Base-by-base conservation (phyloP, 2,113 vertebrate genomes). In the Onychorhynchus coronatus region DNA sequence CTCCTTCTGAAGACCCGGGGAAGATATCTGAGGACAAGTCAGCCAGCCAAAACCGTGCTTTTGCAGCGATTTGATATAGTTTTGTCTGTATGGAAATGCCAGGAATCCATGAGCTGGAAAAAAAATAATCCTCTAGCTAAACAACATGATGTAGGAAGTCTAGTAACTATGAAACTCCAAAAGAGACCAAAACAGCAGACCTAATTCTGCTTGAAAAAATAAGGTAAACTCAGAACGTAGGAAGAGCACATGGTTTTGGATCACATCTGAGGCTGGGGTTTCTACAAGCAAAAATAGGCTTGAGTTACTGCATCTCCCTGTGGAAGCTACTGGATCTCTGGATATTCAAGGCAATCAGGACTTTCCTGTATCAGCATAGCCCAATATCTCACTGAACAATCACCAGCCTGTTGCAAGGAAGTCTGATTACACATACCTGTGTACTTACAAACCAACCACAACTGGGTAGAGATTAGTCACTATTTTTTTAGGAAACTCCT, bases 281-380 rank as follows among this genome's bases (percentile, higher is more conserved):
- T 79, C 82, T 58, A 8, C 5, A 71, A 25, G 25, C 5, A 87
- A 73, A 86, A 55, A 24, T 0, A 53, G 50, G 23, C 23, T 70
- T 3, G 1, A 82, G 28, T 39, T 71, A 21, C 16, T 46, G 12
- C 42, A 71, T 47, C 8, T 59, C 20, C 55, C 46, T 28, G 42
- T 35, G 59, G 66, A 76, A 85, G 39, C 21, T 63, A 66, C 7
- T 35, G 66, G 25, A 75, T 44, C 39, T 83, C 55, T 2, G 2
- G 55, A 49, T 4, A 30, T 27, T 50, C 41, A 50, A 81, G 35
- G 67, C 39, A 37, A 55, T 44, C 74, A 80, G 71, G 81, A 91
- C 46, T 35, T 37, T 50, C 62, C 37, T 0, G 0, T 46, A 33
- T 33, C 44, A 61, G 16, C 18, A 22, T 2, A 62, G 19, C n/a